These are phyloP conservation scores for Malachius bipustulatus DNA, from an alignment of 2,888 invertebrate genomes.

Conservation along the genomic window DNA sequence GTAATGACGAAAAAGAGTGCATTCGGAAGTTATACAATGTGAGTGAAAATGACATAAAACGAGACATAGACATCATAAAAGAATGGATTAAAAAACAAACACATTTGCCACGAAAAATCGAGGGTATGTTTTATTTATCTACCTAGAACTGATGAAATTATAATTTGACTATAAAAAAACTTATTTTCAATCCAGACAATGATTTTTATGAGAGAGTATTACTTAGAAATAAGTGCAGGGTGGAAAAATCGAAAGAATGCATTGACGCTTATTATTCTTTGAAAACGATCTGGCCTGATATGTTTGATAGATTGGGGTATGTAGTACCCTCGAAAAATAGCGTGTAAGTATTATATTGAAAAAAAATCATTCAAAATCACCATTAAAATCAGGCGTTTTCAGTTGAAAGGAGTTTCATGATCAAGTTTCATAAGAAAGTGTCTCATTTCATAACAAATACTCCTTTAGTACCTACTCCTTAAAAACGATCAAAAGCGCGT, in stretches of 20 bases:
- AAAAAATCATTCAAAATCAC: too few species aligned
- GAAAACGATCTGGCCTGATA: neutral
- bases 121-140: neutral
- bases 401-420: too few species aligned
- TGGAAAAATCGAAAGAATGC: neutral
- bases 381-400: too few species aligned
- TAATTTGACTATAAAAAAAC: slow-evolving; percentile 1
- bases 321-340: neutral
- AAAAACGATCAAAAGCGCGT: too few species aligned
- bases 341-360: slow-evolving; percentile 1
- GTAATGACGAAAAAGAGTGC: neutral
- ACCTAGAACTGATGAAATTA: neutral
- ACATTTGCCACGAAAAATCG: slow-evolving; percentile 2
- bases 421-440: too few species aligned
- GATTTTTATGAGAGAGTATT: neutral
- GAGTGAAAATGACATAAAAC: neutral
- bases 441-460: too few species aligned
- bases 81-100: slow-evolving; percentile 1
- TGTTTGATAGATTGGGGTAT: neutral
- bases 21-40: neutral
- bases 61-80: neutral
- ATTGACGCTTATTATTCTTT: neutral
- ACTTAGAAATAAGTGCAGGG: slow-evolving; percentile 1
- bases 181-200: neutral
- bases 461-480: too few species aligned